Evolutionary conservation across 30 jellyfish, hydroid and myxozoan species (phyloP).

Genomic region (Pseudorhiza aurosa): DNA sequence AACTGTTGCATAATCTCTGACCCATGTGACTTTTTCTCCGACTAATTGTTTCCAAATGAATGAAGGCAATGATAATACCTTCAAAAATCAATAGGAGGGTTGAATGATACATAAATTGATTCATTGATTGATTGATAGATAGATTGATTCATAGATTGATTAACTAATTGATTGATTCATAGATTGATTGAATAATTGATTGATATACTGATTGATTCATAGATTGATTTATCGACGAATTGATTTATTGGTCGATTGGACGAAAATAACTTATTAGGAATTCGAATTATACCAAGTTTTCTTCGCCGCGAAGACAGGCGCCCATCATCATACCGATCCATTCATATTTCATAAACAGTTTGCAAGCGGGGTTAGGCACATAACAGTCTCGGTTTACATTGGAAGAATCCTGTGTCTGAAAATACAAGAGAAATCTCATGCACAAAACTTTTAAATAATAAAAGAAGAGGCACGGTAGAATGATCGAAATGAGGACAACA

Average conservation of each 20-base stretch:
- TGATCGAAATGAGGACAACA: too few relatives aligned
- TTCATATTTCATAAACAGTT: constrained; percentile 64
- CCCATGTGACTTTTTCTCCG: constrained; percentile 80
- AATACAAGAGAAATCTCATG: neutral
- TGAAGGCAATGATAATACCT: constrained; percentile 82
- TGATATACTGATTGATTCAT: neutral
- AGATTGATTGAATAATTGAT: neutral
- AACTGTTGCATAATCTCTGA: constrained; percentile 81
- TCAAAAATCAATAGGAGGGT: neutral
- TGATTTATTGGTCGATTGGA: neutral
- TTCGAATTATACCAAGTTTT: constrained; percentile 52
- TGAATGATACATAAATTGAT: neutral
- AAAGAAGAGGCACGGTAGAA: too few relatives aligned
- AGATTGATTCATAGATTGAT: neutral
- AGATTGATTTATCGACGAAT: neutral
- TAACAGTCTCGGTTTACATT: constrained; percentile 88
- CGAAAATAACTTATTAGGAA: neutral
- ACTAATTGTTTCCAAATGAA: constrained; percentile 80
- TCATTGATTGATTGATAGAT: neutral
- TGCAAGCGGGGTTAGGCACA: constrained; percentile 85
- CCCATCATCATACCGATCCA: constrained; percentile 92
- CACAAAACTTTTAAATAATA: too few relatives aligned
- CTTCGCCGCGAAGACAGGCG: constrained; percentile 87
- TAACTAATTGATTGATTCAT: neutral
- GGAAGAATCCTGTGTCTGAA: constrained; percentile 72